Conservation (phyloP, 2,113 vertebrate species). For the pig (Sus scrofa) region DNA sequence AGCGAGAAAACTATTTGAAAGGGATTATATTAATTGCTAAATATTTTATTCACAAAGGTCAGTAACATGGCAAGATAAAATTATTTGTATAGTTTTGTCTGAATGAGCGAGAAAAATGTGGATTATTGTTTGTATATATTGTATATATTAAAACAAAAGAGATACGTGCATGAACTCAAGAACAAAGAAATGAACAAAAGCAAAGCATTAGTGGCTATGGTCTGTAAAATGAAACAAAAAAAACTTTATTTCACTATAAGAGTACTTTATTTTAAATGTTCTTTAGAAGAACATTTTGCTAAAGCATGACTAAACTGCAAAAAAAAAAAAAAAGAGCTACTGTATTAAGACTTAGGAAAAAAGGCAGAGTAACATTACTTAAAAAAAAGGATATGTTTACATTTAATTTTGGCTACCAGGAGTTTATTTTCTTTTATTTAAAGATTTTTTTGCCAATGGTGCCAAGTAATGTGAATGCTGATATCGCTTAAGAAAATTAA, state of each 20-base stretch:
- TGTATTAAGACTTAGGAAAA: slow-evolving; percentile 99
- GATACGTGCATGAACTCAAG: slow-evolving; percentile 99
- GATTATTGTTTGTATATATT: slow-evolving; percentile 99
- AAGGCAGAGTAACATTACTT: slow-evolving; percentile 96
- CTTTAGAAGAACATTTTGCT: slow-evolving; percentile 99
- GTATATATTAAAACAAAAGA: slow-evolving; percentile 99
- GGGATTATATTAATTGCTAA: slow-evolving; percentile 98
- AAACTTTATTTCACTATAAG: slow-evolving; percentile 99
- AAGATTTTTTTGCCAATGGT: slow-evolving; percentile 96
- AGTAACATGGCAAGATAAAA: slow-evolving; percentile 98
- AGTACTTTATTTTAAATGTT: slow-evolving; percentile 99
- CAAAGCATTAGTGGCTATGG: slow-evolving; percentile 99
- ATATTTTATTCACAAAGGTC: slow-evolving; percentile 99
- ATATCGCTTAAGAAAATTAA: slow-evolving; percentile 96
- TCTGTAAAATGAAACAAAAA: slow-evolving; percentile 98
- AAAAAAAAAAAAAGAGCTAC: slow-evolving; percentile 95
- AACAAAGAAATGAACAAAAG: slow-evolving; percentile 95
- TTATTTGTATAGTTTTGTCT: slow-evolving; percentile 99
- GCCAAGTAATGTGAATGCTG: slow-evolving; percentile 99
- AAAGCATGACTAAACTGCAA: slow-evolving; percentile 99
- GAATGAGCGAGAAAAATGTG: slow-evolving; percentile 97
- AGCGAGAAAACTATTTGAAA: slow-evolving; percentile 97
- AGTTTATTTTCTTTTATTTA: slow-evolving; percentile 90
- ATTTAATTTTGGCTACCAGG: slow-evolving; percentile 98
- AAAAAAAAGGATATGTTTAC: slow-evolving; percentile 96